Base-by-base conservation (phyloP, 2,797 vertebrate genomes). In the Margarornis squamiger region DNA sequence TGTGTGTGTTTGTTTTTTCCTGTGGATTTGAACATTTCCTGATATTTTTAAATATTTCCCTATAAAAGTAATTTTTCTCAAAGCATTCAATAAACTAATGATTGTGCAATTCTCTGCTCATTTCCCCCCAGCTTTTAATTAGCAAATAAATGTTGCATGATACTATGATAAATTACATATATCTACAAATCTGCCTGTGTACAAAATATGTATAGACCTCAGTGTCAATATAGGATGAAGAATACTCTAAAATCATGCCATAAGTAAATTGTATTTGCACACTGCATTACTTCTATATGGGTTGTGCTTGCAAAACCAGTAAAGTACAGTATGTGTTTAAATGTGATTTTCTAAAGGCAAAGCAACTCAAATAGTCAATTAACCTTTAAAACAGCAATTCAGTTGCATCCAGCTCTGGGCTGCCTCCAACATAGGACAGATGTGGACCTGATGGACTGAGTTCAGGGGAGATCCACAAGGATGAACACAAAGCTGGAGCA, bases 391-490 rank as follows among this genome's bases (percentile, higher is more conserved):
- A 58, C 39, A 59, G 23, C 14, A 65, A 49, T 41, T 55, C 27
- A 59, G 22, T 19, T 14, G 29, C 30, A 81, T 54, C 30, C 39
- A 61, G 12, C 29, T 66, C 54, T 74, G 39, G 39, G 10, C 4
- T n/a, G n/a, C 6, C 11, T 5, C 14, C 21, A 81, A 2, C 8
- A 27, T 0, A 74, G 14, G 14, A 48, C 74, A 48, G 26, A 41
- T 12, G 7, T 61, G 46, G 21, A 46, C 26, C 30, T 39, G 5
- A 39, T 67, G 17, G 7, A 19, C 21, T 26, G 46, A 59, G 38
- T 34, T 29, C 17, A 13, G 46, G 52, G 39, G 14, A 39, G 39
- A 9, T 39, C 30, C 39, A 67, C 0, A 0, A 46, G 0, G 1
- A 46, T 22, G 30, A 67, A 30, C 21, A 46, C 17, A 78, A n/a